These are phyloP conservation scores for Lepidurus packardi DNA, from an alignment of 1,140 invertebrate genomes.

Conservation along the genomic window DNA sequence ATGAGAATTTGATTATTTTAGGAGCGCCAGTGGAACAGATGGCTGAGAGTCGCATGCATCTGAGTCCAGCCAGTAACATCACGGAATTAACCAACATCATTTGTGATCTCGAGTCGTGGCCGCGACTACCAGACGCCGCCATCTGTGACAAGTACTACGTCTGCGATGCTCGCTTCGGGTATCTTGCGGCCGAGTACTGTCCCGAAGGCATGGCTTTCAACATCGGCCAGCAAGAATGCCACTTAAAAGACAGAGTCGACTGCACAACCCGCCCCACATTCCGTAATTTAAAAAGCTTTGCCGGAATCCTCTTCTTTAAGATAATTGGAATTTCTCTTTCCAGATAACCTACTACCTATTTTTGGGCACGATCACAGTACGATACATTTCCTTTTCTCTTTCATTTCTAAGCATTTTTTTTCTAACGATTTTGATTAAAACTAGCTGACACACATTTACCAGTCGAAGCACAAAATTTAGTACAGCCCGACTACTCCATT, in stretches of 20 bases:
- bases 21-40: background rate
- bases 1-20: background rate
- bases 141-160: constrained; percentile 11
- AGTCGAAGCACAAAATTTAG: too few relatives aligned
- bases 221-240: background rate
- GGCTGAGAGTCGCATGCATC: background rate
- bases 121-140: background rate
- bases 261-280: background rate
- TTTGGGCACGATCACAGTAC: background rate
- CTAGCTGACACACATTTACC: too few relatives aligned
- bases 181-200: background rate
- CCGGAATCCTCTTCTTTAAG: background rate
- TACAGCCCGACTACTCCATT: too few relatives aligned
- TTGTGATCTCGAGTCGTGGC: background rate
- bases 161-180: background rate
- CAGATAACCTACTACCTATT: background rate
- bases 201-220: background rate
- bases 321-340: background rate
- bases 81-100: background rate
- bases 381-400: background rate
- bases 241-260: background rate
- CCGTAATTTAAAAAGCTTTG: background rate
- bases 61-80: constrained; percentile 13
- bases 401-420: too few relatives aligned
- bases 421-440: too few relatives aligned